phyloP scores from a whole-genome alignment of 2,888 invertebrate genomes.

The Limenitis arthemis region DNA sequence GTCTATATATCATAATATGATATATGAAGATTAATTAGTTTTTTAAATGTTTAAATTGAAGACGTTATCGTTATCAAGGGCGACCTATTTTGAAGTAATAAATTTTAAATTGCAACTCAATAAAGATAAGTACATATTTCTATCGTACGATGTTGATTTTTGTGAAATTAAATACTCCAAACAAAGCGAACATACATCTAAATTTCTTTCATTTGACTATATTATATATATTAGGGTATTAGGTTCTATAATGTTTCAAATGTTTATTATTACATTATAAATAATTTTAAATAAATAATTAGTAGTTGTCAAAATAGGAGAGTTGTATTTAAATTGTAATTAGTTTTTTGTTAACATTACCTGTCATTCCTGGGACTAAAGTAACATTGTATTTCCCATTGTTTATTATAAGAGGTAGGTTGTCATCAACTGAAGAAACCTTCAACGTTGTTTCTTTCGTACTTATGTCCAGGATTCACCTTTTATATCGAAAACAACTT shows the following conservation, averaged over 20 bases:
- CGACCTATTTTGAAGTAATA: background rate
- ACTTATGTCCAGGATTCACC: too few species aligned
- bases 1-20: background rate
- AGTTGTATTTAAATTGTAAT: background rate
- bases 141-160: too few species aligned
- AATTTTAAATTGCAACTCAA: background rate
- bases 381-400: constrained; percentile 55
- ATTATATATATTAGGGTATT: too few species aligned
- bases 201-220: too few species aligned
- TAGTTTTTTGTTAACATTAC: constrained; percentile 29
- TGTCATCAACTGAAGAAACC: constrained; percentile 43
- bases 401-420: constrained; percentile 45
- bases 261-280: too few species aligned
- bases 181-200: too few species aligned
- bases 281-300: background rate
- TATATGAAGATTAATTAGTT: constrained; percentile 1
- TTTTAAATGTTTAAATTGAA: background rate
- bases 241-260: too few species aligned
- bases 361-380: constrained; percentile 49
- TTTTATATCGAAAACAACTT: too few species aligned
- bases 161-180: too few species aligned
- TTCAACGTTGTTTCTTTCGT: constrained; percentile 37
- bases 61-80: constrained; percentile 6
- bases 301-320: background rate
- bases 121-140: constrained; percentile 1